These are phyloP conservation scores for Acipenser ruthenus DNA, from an alignment of 2,797 vertebrate species.

Conservation along the genomic window DNA sequence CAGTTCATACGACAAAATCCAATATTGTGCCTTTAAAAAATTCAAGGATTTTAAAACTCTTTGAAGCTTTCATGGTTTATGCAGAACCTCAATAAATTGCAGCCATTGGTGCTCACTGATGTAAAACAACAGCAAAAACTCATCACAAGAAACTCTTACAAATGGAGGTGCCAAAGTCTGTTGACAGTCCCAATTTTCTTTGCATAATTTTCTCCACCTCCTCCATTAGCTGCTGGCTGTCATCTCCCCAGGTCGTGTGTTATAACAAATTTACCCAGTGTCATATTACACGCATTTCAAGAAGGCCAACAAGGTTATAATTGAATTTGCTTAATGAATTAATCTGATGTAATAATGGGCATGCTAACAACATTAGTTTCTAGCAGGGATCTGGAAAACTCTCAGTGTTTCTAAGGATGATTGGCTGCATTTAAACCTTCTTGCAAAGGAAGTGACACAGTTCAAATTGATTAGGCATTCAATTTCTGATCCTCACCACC, in stretches of 20 bases:
- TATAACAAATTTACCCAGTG: slow-evolving; percentile 72
- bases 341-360: slow-evolving; percentile 55
- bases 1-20: background rate
- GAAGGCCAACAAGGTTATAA: slow-evolving; percentile 49
- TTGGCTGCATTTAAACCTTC: background rate
- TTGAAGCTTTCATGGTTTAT: slow-evolving; percentile 9
- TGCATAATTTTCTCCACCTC: slow-evolving; percentile 63
- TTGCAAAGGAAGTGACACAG: background rate
- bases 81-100: slow-evolving; percentile 12
- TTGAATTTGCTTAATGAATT: slow-evolving; percentile 67
- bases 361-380: slow-evolving; percentile 61
- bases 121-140: slow-evolving; percentile 9
- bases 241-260: slow-evolving; percentile 55
- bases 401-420: background rate
- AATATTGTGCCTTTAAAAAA: slow-evolving; percentile 9
- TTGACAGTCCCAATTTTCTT: slow-evolving; percentile 53
- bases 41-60: slow-evolving; percentile 7
- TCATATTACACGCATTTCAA: slow-evolving; percentile 66
- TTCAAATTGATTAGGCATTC: slow-evolving; percentile 46
- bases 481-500: slow-evolving; percentile 24
- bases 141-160: slow-evolving; percentile 22
- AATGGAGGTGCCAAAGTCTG: slow-evolving; percentile 34
- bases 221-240: slow-evolving; percentile 53
- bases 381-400: slow-evolving; percentile 32
- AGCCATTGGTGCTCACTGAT: slow-evolving; percentile 9